A percentile compares a stretch with the other conserved stretches of the same genome.
Evolutionary conservation across 2,113 vertebrate species (phyloP).

Genomic region (Plectropomus leopardus): DNA sequence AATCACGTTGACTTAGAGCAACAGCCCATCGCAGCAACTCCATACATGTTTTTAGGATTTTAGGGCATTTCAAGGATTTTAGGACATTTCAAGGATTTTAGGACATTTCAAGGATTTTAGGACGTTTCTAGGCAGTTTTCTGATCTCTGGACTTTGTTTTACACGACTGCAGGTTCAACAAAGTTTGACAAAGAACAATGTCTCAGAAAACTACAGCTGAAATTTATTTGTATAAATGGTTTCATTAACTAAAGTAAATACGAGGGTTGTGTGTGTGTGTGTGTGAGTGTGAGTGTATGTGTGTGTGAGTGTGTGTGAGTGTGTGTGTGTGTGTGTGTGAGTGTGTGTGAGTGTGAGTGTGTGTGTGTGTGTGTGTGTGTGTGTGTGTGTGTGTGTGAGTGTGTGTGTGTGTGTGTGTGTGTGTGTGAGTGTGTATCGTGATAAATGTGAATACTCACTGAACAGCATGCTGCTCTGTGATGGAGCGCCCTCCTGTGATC

Average conservation of each 20-base stretch:
- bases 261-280: neutral
- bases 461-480: slow-evolving; percentile 1
- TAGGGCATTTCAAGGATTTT: too few relatives aligned
- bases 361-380: neutral
- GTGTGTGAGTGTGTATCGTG: neutral
- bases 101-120: too few relatives aligned
- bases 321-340: neutral
- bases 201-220: neutral
- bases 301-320: neutral
- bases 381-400: neutral
- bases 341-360: too few relatives aligned
- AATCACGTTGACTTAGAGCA: too few relatives aligned
- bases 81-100: too few relatives aligned
- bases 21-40: too few relatives aligned
- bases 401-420: neutral
- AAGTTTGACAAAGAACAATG: neutral
- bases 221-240: neutral
- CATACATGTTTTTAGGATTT: too few relatives aligned
- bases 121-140: too few relatives aligned
- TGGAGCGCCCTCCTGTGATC: neutral
- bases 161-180: neutral
- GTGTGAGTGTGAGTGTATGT: neutral
- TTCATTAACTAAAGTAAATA: neutral
- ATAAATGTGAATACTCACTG: neutral
- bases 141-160: neutral